phyloP scores from a whole-genome alignment of 2,113 vertebrate species.

The Delphinapterus leucas region DNA sequence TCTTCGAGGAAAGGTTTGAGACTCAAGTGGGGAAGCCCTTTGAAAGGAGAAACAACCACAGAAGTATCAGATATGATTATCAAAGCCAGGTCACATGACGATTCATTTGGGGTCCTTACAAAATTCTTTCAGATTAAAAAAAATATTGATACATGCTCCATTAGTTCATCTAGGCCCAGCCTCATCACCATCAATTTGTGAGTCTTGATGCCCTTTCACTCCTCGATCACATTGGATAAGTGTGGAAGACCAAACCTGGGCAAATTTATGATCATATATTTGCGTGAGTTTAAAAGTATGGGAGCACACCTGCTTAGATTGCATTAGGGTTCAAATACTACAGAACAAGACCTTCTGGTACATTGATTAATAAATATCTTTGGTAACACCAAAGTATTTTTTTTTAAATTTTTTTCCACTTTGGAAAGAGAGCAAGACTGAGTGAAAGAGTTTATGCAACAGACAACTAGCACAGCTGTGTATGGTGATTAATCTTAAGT shows the following conservation, averaged over 20 bases:
- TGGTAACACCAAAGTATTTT: neutral
- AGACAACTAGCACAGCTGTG: neutral
- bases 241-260: neutral
- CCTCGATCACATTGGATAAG: neutral
- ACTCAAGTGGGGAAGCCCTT: neutral
- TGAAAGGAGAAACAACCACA: neutral
- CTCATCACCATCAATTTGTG: neutral
- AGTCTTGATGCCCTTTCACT: neutral
- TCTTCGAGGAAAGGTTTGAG: neutral
- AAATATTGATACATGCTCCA: neutral
- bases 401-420: neutral
- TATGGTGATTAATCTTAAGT: slow-evolving; percentile 57
- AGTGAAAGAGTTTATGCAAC: neutral
- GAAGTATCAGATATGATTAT: neutral
- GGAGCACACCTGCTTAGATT: neutral
- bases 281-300: neutral
- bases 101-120: neutral
- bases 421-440: slow-evolving; percentile 6
- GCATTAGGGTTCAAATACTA: neutral
- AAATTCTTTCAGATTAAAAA: neutral
- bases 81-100: neutral
- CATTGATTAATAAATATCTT: slow-evolving; percentile 12
- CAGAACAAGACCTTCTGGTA: neutral
- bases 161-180: neutral
- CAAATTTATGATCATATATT: neutral